A percentile compares a stretch with the other conserved stretches of the same genome.
phyloP scores from a whole-genome alignment of 2,888 invertebrate genomes.

The Cinara cedri region DNA sequence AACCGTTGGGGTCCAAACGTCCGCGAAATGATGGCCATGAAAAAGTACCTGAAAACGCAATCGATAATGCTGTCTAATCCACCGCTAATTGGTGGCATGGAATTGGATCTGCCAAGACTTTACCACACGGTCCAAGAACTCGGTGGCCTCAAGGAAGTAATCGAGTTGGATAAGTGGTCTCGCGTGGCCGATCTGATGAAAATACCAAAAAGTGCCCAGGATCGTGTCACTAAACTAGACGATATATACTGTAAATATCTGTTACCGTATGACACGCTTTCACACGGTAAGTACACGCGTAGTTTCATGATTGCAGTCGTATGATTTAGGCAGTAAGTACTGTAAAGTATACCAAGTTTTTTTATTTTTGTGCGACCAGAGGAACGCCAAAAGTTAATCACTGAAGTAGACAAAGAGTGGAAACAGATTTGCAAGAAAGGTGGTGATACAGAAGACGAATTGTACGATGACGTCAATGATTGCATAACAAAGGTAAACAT shows the following conservation, averaged over 20 bases:
- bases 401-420: conserved; percentile 79
- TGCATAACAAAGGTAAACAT: conserved; percentile 61
- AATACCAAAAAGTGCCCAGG: conserved; percentile 79
- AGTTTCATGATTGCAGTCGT: too few relatives aligned
- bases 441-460: conserved; percentile 61
- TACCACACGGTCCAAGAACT: conserved; percentile 83
- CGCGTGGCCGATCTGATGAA: conserved; percentile 88
- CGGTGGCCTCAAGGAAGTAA: conserved; percentile 85
- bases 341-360: too few relatives aligned
- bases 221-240: conserved; percentile 82
- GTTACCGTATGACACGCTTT: conserved; percentile 84
- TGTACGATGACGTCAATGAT: conserved; percentile 59
- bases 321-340: too few relatives aligned
- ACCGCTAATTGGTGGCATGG: conserved; percentile 88
- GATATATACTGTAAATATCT: conserved; percentile 90
- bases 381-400: conserved; percentile 76
- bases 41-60: conserved; percentile 78
- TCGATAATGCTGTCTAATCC: conserved; percentile 76
- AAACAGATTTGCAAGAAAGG: conserved; percentile 62
- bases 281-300: conserved; percentile 67
- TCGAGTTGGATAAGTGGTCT: conserved; percentile 87
- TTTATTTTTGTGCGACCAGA: conserved; percentile 63
- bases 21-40: conserved; percentile 83
- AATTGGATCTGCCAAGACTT: conserved; percentile 84
- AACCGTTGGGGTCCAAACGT: conserved; percentile 89